phyloP scores from a whole-genome alignment of 2,888 invertebrate species.

The Leucophenga maculata region DNA sequence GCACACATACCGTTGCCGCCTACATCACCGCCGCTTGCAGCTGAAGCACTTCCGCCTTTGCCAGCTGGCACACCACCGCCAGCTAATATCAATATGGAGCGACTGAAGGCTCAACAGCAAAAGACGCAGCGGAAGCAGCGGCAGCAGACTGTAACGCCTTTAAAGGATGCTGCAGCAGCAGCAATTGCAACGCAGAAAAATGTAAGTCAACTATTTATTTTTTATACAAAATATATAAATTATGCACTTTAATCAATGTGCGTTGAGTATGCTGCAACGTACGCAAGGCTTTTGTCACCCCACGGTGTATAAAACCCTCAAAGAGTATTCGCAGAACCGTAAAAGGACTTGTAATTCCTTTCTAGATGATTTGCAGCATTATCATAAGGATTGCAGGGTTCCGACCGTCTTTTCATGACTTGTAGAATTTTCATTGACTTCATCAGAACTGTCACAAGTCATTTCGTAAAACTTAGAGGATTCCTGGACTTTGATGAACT shows the following conservation, averaged over 20 bases:
- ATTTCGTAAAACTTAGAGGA: too few relatives aligned
- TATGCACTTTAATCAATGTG: not conserved
- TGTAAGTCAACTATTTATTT: slow-evolving; percentile 53
- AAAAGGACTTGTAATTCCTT: too few relatives aligned
- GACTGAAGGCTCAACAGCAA: not conserved
- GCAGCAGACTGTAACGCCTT: slow-evolving; percentile 46
- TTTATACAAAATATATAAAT: not conserved
- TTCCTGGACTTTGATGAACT: too few relatives aligned
- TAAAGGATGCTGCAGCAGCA: slow-evolving; percentile 52
- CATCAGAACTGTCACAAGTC: too few relatives aligned
- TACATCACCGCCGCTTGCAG: not conserved
- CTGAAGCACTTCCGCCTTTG: not conserved
- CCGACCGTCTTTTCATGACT: too few relatives aligned
- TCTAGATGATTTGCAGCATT: too few relatives aligned
- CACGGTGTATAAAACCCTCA: too few relatives aligned
- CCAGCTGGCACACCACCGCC: slow-evolving; percentile 5
- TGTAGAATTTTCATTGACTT: too few relatives aligned
- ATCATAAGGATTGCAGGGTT: too few relatives aligned
- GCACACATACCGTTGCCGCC: slow-evolving; percentile 27
- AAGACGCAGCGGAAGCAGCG: not conserved
- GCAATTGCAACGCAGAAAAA: slow-evolving; percentile 60
- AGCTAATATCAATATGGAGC: not conserved
- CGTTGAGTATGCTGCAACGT: not conserved
- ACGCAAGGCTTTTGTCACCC: not conserved
- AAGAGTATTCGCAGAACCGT: too few relatives aligned